Percentiles rank a stretch among this genome's conserved stretches.
Evolutionary conservation across 2,888 invertebrate species (phyloP).

Genomic region (Acutogordius australiensis): DNA sequence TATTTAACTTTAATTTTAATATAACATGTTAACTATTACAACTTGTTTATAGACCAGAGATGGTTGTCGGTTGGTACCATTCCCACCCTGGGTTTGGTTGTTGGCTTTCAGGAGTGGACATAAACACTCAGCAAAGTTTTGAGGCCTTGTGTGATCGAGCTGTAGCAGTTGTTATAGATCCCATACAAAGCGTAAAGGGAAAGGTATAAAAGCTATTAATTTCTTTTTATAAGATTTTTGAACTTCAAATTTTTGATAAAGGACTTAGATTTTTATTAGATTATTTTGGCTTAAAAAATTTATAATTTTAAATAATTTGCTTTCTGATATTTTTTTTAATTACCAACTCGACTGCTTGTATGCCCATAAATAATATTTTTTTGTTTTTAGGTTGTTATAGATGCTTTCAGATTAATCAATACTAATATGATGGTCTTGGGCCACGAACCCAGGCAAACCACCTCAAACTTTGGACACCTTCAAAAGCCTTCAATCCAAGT

Average conservation of each 20-base stretch:
- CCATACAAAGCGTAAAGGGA: conserved; percentile 95
- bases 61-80: conserved; percentile 95
- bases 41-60: conserved; percentile 65
- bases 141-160: conserved; percentile 89
- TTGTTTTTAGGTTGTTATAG: conserved; percentile 63
- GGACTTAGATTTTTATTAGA: too few relatives aligned
- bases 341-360: too few relatives aligned
- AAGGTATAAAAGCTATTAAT: too few relatives aligned
- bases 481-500: conserved; percentile 83
- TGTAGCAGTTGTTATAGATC: conserved; percentile 94
- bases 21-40: too few relatives aligned
- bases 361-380: conserved; percentile 12
- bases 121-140: conserved; percentile 96
- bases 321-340: too few relatives aligned
- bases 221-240: too few relatives aligned
- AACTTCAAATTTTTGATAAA: too few relatives aligned
- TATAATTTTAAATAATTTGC: too few relatives aligned
- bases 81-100: conserved; percentile 99
- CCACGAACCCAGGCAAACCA: conserved; percentile 91
- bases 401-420: conserved; percentile 91
- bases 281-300: too few relatives aligned
- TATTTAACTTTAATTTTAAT: too few relatives aligned
- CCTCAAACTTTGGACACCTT: conserved; percentile 85
- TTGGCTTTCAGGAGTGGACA: conserved; percentile 89
- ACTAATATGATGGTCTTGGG: conserved; percentile 96